Percentiles rank a stretch among this genome's conserved stretches.
These are phyloP conservation scores for Porites divaricata DNA, from an alignment of 92 coral and sea anemone genomes.

Conservation along the genomic window DNA sequence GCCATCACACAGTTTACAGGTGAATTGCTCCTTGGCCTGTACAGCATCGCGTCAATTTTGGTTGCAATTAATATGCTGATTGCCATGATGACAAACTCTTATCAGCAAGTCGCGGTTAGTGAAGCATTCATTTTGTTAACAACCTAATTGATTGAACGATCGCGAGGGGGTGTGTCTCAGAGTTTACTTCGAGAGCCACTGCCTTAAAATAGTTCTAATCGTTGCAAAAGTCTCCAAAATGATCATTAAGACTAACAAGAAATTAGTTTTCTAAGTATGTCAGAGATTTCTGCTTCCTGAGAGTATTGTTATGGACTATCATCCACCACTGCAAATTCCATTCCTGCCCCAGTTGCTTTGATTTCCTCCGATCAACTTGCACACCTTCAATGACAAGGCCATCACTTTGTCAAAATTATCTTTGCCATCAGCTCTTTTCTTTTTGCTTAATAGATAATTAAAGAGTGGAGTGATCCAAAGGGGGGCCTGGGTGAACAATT, in stretches of 20 bases:
- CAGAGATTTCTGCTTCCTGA: no score
- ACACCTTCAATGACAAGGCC: background rate
- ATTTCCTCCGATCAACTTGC: background rate
- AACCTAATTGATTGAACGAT: no score
- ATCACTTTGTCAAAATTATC: background rate
- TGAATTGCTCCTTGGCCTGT: slow-evolving; percentile 73
- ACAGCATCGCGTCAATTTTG: slow-evolving; percentile 78
- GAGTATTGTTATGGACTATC: no score
- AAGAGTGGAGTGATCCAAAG: background rate
- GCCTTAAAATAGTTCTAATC: no score
- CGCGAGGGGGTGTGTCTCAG: no score
- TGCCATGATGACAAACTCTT: slow-evolving; percentile 88
- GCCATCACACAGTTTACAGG: slow-evolving; percentile 76
- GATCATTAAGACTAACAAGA: no score
- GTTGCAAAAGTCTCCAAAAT: no score
- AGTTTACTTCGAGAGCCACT: no score
- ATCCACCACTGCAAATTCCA: background rate
- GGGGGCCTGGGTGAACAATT: background rate
- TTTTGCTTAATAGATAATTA: background rate
- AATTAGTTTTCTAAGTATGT: no score
- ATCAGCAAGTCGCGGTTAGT: slow-evolving; percentile 81
- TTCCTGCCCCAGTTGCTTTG: background rate
- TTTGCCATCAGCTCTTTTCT: background rate
- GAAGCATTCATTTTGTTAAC: no score
- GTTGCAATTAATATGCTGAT: slow-evolving; percentile 90